Base-by-base conservation (phyloP, 2,888 invertebrate species). In the Drosophila peninsularis region DNA sequence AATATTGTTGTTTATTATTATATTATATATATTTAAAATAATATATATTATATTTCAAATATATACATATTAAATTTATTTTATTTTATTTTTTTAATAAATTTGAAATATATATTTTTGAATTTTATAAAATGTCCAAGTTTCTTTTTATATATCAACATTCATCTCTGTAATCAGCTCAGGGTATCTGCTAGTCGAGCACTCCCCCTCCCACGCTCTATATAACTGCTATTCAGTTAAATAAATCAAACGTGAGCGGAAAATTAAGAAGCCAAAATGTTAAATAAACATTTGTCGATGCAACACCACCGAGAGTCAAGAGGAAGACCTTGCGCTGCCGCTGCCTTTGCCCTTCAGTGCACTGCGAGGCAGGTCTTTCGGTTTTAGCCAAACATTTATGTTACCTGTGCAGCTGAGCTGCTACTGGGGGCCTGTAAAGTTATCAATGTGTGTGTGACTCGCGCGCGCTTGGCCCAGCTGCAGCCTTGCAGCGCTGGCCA, bases 201-300 rank as follows among this genome's bases (percentile, higher is more conserved):
- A 6, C 27, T 27, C 17, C 5, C 1, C 0, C 4, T 7, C 9
- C n/a, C 9, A 1, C 5, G 5, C 27, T 30, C 27, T 11, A 11
- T 17, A 47, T 11, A 34, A 32, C 42, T 41, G 36, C 41, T n/a
- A 44, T 52, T 44, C 39, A 53, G 58, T 36, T 72, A 54, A 64
- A 71, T 67, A 62, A 71, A 62, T 61, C 54, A 67, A 66, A 77
- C 71, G 77, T 77, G 77, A 75, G 67, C 62, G 63, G 78, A 75
- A 75, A 77, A 67, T 67, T 62, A 57, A 80, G 70, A 71, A 56
- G 60, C 57, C 47, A 47, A 76, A 84, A 73, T 76, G 76, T 64
- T 71, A 74, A 60, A 65, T 64, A 82, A 84, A 87, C 85, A 82
- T 87, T 83, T 76, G 66, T 63, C 75, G 47, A 56, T 70, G 61